These are phyloP conservation scores for Phoxinus phoxinus DNA, from an alignment of 2,113 vertebrate species.

Conservation along the genomic window DNA sequence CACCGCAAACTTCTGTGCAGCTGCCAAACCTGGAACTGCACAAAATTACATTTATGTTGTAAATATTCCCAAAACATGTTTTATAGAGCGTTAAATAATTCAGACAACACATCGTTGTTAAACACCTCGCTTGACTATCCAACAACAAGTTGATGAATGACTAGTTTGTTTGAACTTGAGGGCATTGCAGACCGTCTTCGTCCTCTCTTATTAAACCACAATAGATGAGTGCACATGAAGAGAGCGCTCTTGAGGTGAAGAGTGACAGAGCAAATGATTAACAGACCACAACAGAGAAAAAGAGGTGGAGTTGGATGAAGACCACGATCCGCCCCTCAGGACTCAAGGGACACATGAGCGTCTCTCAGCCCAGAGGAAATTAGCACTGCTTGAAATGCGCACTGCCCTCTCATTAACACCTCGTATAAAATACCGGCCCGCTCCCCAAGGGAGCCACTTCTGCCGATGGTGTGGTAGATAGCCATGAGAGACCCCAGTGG, in stretches of 20 bases:
- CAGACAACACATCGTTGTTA: not conserved
- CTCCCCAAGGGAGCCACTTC: slow-evolving; percentile 63
- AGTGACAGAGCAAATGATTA: slow-evolving; percentile 50
- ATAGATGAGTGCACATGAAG: not conserved
- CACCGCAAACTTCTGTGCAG: too few relatives aligned
- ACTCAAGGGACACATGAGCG: slow-evolving; percentile 80
- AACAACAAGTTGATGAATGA: not conserved
- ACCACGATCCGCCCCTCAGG: slow-evolving; percentile 63
- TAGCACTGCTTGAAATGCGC: slow-evolving; percentile 61
- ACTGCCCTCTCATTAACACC: slow-evolving; percentile 53
- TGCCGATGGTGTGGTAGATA: slow-evolving; percentile 58
- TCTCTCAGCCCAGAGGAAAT: slow-evolving; percentile 69
- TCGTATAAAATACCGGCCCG: slow-evolving; percentile 43
- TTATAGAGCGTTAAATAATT: too few relatives aligned
- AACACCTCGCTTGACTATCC: not conserved
- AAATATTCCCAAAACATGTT: too few relatives aligned
- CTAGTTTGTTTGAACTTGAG: slow-evolving; percentile 4
- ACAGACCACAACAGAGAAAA: slow-evolving; percentile 13
- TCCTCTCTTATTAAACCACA: slow-evolving; percentile 9
- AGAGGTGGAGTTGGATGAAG: slow-evolving; percentile 19
- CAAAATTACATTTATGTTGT: too few relatives aligned
- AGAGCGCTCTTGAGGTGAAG: slow-evolving; percentile 23
- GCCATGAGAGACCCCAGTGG: slow-evolving; percentile 50
- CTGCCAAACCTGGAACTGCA: too few relatives aligned
- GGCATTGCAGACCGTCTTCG: not conserved